Evolutionary conservation across 2,113 vertebrate genomes (phyloP), one percentile per base, ranked within the genome.

Genomic region (Entelurus aequoreus): DNA sequence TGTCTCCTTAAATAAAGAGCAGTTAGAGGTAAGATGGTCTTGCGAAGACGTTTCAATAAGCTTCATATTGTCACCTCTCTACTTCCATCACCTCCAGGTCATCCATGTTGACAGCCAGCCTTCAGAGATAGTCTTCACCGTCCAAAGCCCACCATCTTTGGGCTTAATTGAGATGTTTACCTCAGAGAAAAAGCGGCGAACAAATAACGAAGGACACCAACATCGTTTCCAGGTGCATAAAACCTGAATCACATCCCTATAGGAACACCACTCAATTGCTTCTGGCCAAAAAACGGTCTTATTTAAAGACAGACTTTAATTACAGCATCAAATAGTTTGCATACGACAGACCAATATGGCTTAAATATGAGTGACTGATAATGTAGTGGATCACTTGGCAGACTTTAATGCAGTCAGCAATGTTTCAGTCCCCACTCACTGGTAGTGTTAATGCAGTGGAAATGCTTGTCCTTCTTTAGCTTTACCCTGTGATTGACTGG

Each of bases 31-130:
- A 80, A 74, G 14, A 13, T 8, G 46, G 14, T 48, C 9, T 60
- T 42, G 58, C 14, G 5, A 49, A 60, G 21, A 37, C n/a, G 10
- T 11, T 6, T 5, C 6, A 36, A 14, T 44, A 13, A 21, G 13
- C 44, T 21, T 40, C 37, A 56, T 5, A n/a, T 38, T 21, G 6
- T 54, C 7, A 57, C 5, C 10, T 21, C 28, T 35, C 10, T 63
- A 4, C 12, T 50, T 60, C 1, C 9, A 15, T 61, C 36, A 19
- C 70, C 55, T 48, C 40, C 74, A 98, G 93, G 91, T 93, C 60
- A 52, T 84, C 65, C 90, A 92, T 69, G 88, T 92, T 67, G 90
- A 90, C 70, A 91, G 75, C 78, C 70, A 81, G 62, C 85, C 94
- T 1, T 86, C 85, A 54, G 92, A 94, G 71, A 90, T 93, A 46